A percentile compares a stretch with the other conserved stretches of the same genome.
Conservation (phyloP, 1,140 invertebrate species). For the Paraescarpia echinospica region DNA sequence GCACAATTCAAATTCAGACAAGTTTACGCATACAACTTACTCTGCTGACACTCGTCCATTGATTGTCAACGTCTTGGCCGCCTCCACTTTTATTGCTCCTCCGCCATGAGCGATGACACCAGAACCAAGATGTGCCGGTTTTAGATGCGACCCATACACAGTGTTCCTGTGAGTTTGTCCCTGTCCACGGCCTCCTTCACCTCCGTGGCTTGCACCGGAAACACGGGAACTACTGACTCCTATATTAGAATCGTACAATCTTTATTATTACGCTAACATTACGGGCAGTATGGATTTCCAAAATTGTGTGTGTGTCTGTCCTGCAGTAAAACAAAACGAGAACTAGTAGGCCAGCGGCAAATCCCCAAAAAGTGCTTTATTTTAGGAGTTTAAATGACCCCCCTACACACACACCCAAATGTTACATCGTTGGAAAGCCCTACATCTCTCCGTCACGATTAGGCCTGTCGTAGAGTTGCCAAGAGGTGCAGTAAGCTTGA, state of each 20-base stretch:
- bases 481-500: no score
- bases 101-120: slow-evolving; percentile 33
- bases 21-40: slow-evolving; percentile 22
- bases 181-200: slow-evolving; percentile 37
- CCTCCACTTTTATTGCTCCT: slow-evolving; percentile 35
- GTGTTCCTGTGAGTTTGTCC: slow-evolving; percentile 23
- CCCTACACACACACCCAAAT: no score
- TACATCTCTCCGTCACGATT: no score
- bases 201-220: slow-evolving; percentile 40
- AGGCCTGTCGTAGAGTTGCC: no score
- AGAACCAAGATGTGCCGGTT: neutral
- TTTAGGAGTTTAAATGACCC: no score
- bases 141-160: neutral
- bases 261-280: no score
- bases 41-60: slow-evolving; percentile 30
- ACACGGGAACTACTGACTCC: neutral
- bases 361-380: no score
- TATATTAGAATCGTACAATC: neutral
- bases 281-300: no score
- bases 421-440: no score
- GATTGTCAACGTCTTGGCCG: slow-evolving; percentile 19
- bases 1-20: neutral
- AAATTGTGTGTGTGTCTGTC: no score
- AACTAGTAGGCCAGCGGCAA: no score
- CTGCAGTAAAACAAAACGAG: no score